Evolutionary conservation across 2,888 invertebrate species (phyloP).

Genomic region (Acanthosoma haemorrhoidale): DNA sequence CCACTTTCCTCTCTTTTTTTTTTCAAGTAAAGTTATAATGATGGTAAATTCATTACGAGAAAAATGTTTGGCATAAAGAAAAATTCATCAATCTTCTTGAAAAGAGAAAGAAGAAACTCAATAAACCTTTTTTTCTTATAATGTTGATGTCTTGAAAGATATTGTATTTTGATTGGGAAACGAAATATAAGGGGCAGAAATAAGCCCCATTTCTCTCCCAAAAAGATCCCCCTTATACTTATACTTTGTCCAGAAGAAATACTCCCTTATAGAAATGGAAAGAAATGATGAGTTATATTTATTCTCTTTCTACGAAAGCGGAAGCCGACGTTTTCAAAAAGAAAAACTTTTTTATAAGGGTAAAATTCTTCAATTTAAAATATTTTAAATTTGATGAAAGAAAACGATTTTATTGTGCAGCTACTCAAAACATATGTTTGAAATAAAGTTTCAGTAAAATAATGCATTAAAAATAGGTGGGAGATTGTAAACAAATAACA

Average conservation of each 20-base stretch:
- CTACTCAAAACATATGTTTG: too few species aligned
- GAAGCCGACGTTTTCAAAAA: too few species aligned
- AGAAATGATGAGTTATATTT: neutral
- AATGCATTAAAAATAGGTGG: too few species aligned
- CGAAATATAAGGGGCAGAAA: neutral
- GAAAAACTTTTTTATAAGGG: too few species aligned
- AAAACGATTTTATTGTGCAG: too few species aligned
- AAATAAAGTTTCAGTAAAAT: too few species aligned
- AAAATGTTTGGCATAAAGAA: neutral
- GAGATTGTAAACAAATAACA: too few species aligned
- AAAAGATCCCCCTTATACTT: too few species aligned
- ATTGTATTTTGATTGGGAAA: neutral
- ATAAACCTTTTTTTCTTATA: neutral
- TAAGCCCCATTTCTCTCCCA: neutral
- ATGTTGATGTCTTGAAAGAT: neutral
- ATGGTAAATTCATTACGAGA: constrained; percentile 20
- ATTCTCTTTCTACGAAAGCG: neutral
- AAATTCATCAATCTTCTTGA: neutral
- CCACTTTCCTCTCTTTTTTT: neutral
- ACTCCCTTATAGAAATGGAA: neutral
- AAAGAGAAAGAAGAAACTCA: neutral
- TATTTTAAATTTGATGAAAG: too few species aligned
- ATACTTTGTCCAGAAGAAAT: neutral
- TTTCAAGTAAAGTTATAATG: constrained; percentile 18
- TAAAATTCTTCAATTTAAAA: too few species aligned